Conservation (phyloP, 2,888 invertebrate genomes). For the Trissolcus japonicus region DNA sequence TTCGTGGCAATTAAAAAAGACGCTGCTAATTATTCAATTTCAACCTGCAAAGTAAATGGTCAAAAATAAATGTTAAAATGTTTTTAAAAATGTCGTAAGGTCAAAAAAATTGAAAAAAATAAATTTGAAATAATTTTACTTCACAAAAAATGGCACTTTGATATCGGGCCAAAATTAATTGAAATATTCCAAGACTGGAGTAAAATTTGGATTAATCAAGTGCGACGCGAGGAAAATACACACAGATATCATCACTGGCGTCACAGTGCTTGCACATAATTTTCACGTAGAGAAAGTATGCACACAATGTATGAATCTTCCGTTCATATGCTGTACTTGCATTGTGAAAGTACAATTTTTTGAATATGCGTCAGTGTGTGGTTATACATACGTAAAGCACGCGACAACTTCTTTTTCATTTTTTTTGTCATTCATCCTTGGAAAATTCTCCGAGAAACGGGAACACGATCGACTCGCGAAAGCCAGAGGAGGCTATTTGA, state of each 20-base stretch:
- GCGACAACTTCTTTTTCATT: neutral
- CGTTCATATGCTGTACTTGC: constrained; percentile 45
- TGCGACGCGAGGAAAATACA: constrained; percentile 43
- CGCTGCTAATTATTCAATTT: too few relatives aligned
- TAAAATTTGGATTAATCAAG: constrained; percentile 28
- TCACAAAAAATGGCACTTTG: too few relatives aligned
- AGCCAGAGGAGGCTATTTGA: constrained; percentile 6
- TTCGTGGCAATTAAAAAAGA: too few relatives aligned
- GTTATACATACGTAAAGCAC: neutral
- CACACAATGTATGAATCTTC: constrained; percentile 38
- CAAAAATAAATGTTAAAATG: too few relatives aligned
- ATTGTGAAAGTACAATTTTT: constrained; percentile 55
- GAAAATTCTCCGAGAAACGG: constrained; percentile 20
- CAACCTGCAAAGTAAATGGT: too few relatives aligned
- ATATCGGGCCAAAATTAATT: constrained; percentile 14
- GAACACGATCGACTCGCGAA: constrained; percentile 19
- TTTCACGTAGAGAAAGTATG: constrained; percentile 57
- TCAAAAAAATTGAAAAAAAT: too few relatives aligned
- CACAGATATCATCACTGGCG: constrained; percentile 48
- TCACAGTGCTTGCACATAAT: constrained; percentile 51
- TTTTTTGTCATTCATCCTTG: neutral
- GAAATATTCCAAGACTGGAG: neutral
- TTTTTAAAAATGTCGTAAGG: too few relatives aligned
- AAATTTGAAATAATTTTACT: too few relatives aligned
- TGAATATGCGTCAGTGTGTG: constrained; percentile 14